These are phyloP conservation scores for Pentamera pediparva DNA, from an alignment of 53 echinoderm and acorn worm species.

Conservation along the genomic window DNA sequence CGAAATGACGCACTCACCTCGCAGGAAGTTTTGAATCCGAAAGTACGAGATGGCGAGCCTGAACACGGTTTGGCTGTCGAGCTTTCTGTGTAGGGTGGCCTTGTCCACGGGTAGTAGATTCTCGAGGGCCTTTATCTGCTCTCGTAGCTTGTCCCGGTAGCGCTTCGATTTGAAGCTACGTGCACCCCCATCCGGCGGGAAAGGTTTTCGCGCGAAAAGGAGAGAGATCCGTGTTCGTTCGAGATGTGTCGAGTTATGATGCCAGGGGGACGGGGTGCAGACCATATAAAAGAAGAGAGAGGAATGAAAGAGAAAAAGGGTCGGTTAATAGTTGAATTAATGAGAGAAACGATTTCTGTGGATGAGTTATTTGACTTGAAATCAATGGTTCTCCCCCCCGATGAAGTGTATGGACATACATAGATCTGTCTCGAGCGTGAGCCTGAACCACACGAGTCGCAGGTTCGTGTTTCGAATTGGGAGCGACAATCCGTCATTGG, in stretches of 20 bases:
- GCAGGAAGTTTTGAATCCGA: slow-evolving; percentile 85
- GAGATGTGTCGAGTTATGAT: not conserved
- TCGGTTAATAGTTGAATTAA: slow-evolving; percentile 30
- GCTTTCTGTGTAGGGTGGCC: slow-evolving; percentile 90
- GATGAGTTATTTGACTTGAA: slow-evolving; percentile 18
- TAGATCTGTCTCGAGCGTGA: too few species aligned
- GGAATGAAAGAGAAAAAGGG: not conserved
- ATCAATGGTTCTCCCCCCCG: slow-evolving; percentile 12
- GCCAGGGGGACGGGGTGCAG: not conserved
- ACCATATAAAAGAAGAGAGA: slow-evolving; percentile 1
- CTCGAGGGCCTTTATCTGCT: slow-evolving; percentile 97
- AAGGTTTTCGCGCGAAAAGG: not conserved
- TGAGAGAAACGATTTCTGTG: slow-evolving; percentile 31
- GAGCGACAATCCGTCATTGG: slow-evolving; percentile 13
- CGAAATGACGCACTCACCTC: slow-evolving; percentile 53
- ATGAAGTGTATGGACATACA: too few species aligned
- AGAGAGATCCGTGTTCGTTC: slow-evolving; percentile 1
- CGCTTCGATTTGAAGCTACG: slow-evolving; percentile 96
- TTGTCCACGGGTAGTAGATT: slow-evolving; percentile 92
- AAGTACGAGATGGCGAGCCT: slow-evolving; percentile 94
- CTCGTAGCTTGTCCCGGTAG: slow-evolving; percentile 96
- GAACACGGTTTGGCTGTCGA: slow-evolving; percentile 98
- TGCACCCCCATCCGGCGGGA: not conserved
- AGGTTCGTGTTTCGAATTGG: slow-evolving; percentile 17
- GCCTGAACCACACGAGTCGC: slow-evolving; percentile 6